Evolutionary conservation across 2,113 vertebrate genomes (phyloP).

Genomic region (Heterocephalus glaber): DNA sequence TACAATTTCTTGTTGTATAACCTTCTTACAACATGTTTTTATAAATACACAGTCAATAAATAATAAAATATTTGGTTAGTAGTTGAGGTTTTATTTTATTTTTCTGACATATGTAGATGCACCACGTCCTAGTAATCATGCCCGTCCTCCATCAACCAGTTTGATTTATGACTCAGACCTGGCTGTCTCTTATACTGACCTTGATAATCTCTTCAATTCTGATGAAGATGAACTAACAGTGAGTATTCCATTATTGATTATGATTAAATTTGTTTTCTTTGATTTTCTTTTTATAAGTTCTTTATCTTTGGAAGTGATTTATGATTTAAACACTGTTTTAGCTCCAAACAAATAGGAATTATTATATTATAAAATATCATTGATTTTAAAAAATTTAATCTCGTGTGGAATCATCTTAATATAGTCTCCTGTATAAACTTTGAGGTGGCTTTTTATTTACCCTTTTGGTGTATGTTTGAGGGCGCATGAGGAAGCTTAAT

Average conservation of each 20-base stretch:
- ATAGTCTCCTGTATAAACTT: background rate
- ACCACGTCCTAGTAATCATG: constrained; percentile 90
- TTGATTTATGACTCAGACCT: constrained; percentile 97
- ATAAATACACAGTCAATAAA: constrained; percentile 21
- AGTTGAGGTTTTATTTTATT: constrained; percentile 58
- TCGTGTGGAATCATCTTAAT: background rate
- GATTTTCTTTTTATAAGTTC: constrained; percentile 55
- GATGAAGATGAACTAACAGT: constrained; percentile 98
- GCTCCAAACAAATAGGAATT: background rate
- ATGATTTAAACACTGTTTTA: constrained; percentile 39
- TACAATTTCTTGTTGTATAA: background rate
- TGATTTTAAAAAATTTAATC: background rate
- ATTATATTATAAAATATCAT: constrained; percentile 33
- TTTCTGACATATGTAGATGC: constrained; percentile 86
- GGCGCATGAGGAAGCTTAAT: background rate
- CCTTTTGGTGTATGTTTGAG: constrained; percentile 14
- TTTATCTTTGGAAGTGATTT: constrained; percentile 21
- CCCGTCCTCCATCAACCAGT: constrained; percentile 94
- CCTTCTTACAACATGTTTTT: background rate
- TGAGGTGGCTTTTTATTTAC: background rate
- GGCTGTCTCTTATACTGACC: constrained; percentile 96
- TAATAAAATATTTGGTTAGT: constrained; percentile 46
- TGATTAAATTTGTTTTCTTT: constrained; percentile 45
- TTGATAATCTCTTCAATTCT: constrained; percentile 99
- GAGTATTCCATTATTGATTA: constrained; percentile 80